Conservation (phyloP, 2,797 vertebrate species). For the Falco peregrinus region DNA sequence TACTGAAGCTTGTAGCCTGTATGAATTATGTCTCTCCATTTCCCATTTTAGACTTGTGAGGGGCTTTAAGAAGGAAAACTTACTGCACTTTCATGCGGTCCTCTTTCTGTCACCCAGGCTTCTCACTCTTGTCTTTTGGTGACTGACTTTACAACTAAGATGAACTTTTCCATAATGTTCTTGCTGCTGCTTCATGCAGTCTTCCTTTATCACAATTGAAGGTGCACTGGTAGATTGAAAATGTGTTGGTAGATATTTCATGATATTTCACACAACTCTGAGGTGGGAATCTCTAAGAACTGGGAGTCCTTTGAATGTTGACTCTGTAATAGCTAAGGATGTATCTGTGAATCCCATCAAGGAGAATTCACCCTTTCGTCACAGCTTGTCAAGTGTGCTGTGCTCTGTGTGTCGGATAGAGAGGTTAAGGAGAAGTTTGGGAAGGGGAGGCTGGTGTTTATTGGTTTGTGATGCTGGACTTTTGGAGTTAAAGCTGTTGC, state of each 20-base stretch:
- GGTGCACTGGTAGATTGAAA: background rate
- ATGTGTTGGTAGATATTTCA: background rate
- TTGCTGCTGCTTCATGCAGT: background rate
- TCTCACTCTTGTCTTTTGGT: background rate
- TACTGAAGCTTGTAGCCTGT: background rate
- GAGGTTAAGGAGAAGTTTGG: background rate
- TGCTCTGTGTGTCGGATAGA: rapidly evolving
- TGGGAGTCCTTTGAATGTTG: background rate
- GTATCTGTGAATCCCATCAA: background rate
- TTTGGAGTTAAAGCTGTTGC: background rate
- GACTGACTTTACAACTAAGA: background rate
- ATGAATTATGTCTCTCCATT: background rate
- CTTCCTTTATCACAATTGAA: background rate
- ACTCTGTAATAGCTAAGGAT: background rate
- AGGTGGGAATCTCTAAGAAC: background rate
- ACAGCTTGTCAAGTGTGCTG: rapidly evolving
- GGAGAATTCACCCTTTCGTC: background rate
- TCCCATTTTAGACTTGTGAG: background rate
- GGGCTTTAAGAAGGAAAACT: background rate
- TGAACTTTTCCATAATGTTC: background rate
- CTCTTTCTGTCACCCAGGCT: background rate
- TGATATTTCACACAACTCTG: background rate
- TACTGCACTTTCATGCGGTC: background rate
- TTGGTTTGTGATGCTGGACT: background rate
- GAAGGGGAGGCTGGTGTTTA: background rate